A percentile compares a stretch with the other conserved stretches of the same genome.
Evolutionary conservation across 2,113 vertebrate genomes (phyloP).

Genomic region (Myxocyprinus asiaticus): DNA sequence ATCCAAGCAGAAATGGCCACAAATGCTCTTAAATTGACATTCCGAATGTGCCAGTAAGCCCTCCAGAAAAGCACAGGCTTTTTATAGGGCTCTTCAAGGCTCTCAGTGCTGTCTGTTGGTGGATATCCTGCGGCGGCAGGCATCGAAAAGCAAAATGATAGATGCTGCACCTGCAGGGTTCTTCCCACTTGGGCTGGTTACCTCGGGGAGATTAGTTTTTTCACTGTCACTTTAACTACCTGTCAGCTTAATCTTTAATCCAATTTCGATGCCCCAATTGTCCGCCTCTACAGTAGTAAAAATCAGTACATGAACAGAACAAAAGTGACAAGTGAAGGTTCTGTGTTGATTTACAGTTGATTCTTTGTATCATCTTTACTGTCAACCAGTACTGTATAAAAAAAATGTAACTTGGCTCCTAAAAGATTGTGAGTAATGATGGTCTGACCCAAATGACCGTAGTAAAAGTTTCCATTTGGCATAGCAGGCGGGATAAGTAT

Average conservation of each 20-base stretch:
- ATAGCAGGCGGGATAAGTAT: not conserved
- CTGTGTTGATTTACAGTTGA: too few species aligned
- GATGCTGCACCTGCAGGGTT: slow-evolving; percentile 37
- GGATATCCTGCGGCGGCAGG: slow-evolving; percentile 17
- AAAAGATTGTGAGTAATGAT: not conserved
- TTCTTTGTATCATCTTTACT: not conserved
- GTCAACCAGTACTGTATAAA: not conserved
- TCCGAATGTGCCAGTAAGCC: slow-evolving; percentile 25
- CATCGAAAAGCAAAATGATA: not conserved
- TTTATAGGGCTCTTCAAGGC: slow-evolving; percentile 14
- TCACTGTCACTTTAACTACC: slow-evolving; percentile 30
- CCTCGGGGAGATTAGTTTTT: slow-evolving; percentile 11
- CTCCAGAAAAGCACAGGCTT: slow-evolving; percentile 27
- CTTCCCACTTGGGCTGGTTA: not conserved
- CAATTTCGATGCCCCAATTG: slow-evolving; percentile 35
- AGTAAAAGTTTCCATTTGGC: not conserved
- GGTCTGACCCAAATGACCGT: not conserved
- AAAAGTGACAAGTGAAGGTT: too few species aligned
- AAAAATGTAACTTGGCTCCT: not conserved
- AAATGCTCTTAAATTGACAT: slow-evolving; percentile 37
- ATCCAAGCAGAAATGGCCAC: slow-evolving; percentile 29
- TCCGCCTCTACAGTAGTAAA: slow-evolving; percentile 10
- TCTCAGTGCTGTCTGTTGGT: not conserved
- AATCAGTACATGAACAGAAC: not conserved
- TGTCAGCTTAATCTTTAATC: slow-evolving; percentile 19